Percentiles rank a stretch among this genome's conserved stretches.
Conservation (phyloP, 2,888 invertebrate genomes). For the Athalia rosae region DNA sequence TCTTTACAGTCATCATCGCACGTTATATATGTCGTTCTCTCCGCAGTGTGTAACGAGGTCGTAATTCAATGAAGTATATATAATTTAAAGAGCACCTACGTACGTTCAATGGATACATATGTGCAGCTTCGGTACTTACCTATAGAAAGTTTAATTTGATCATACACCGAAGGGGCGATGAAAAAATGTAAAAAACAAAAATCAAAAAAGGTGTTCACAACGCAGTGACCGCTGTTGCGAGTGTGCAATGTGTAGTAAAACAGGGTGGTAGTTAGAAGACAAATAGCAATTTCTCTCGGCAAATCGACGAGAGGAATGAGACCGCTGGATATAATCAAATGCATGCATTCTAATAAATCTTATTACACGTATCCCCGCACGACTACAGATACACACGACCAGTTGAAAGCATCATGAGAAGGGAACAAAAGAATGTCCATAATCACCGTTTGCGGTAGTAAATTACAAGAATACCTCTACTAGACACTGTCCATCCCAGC, state of each 20-base stretch:
- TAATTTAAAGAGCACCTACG: constrained; percentile 10
- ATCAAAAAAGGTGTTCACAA: background rate
- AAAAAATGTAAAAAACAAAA: background rate
- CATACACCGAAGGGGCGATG: background rate
- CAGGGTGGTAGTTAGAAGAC: too few relatives aligned
- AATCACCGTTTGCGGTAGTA: background rate
- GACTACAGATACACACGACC: background rate
- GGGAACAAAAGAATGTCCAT: background rate
- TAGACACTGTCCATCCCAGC: constrained; percentile 1
- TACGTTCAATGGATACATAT: background rate
- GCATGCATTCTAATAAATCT: too few relatives aligned
- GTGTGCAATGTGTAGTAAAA: too few relatives aligned
- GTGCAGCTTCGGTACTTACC: constrained; percentile 9
- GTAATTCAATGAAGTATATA: constrained; percentile 22
- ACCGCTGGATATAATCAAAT: too few relatives aligned
- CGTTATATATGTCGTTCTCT: too few relatives aligned
- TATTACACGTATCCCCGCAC: too few relatives aligned
- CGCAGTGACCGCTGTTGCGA: too few relatives aligned
- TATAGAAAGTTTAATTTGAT: constrained; percentile 35
- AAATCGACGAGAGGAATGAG: too few relatives aligned
- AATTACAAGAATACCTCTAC: constrained; percentile 11
- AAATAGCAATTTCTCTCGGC: too few relatives aligned
- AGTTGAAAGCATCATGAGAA: background rate
- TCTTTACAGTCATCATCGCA: too few relatives aligned
- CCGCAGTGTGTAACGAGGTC: constrained; percentile 12